These are phyloP conservation scores for Caenorhabditis imperialis DNA, from an alignment of 2,888 invertebrate species.

Conservation along the genomic window DNA sequence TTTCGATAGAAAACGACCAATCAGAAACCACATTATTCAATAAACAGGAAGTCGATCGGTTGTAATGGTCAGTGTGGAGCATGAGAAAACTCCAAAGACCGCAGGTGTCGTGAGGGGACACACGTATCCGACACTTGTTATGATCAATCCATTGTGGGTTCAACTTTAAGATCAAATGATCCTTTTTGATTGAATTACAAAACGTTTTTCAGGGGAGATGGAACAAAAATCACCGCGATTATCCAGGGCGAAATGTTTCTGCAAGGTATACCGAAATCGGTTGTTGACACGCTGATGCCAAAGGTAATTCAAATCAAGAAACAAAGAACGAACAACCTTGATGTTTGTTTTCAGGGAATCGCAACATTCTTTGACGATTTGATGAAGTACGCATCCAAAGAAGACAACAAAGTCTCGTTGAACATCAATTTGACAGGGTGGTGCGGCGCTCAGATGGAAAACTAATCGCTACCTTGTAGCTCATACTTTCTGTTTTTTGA, in stretches of 20 bases:
- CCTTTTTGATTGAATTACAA: not conserved
- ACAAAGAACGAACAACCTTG: too few relatives aligned
- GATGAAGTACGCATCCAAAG: constrained; percentile 52
- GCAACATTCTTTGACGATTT: constrained; percentile 55
- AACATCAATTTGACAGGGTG: constrained; percentile 40
- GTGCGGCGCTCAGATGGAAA: constrained; percentile 34
- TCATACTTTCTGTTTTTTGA: too few relatives aligned
- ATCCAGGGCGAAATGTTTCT: constrained; percentile 55
- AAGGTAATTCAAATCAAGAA: constrained; percentile 44
- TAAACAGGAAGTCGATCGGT: constrained; percentile 54
- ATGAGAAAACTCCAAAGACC: constrained; percentile 46
- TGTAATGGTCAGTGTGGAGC: constrained; percentile 58
- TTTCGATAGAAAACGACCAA: not conserved
- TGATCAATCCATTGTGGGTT: constrained; percentile 57
- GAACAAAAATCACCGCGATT: constrained; percentile 55
- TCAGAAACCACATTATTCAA: not conserved
- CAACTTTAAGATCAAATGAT: too few relatives aligned
- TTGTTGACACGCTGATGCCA: constrained; percentile 55
- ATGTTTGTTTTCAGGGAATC: constrained; percentile 53
- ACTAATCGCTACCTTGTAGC: not conserved
- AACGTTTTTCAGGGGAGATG: constrained; percentile 51
- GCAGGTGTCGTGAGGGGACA: constrained; percentile 53
- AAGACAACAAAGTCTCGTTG: constrained; percentile 50
- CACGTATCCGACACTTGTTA: constrained; percentile 58
- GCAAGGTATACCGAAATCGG: constrained; percentile 50